A percentile compares a stretch with the other conserved stretches of the same genome.
phyloP scores from a whole-genome alignment of 2,113 vertebrate species.

The Acrocephalus kingi region DNA sequence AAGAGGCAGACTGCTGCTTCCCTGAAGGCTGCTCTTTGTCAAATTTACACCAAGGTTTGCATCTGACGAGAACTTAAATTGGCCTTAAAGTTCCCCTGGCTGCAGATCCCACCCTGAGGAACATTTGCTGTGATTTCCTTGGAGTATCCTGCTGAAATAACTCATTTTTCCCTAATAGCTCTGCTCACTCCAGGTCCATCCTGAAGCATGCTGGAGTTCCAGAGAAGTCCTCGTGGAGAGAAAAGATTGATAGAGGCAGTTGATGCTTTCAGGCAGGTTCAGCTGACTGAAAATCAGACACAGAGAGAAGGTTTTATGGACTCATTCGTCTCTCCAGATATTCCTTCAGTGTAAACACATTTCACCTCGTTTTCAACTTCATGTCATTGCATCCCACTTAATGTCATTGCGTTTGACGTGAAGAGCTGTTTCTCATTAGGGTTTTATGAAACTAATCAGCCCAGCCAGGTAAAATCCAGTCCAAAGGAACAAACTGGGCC shows the following conservation, averaged over 20 bases:
- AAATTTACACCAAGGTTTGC: slow-evolving; percentile 34
- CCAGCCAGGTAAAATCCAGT: not conserved
- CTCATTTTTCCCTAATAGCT: not conserved
- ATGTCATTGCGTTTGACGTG: not conserved
- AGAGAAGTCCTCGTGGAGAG: not conserved
- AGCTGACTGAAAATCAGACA: not conserved
- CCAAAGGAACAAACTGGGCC: not conserved
- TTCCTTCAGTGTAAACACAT: not conserved
- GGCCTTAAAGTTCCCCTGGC: not conserved
- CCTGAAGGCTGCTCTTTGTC: slow-evolving; percentile 10
- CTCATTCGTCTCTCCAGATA: not conserved
- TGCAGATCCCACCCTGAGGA: not conserved
- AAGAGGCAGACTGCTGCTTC: not conserved
- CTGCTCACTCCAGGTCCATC: not conserved
- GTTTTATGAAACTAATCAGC: slow-evolving; percentile 6
- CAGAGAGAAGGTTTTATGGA: not conserved
- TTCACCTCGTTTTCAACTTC: not conserved
- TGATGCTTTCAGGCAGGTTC: slow-evolving; percentile 9
- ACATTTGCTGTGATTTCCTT: not conserved
- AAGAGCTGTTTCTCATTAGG: slow-evolving; percentile 26
- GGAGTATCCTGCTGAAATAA: not conserved
- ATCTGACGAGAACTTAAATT: not conserved
- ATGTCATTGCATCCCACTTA: not conserved
- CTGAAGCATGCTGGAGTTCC: not conserved
- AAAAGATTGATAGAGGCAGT: not conserved